Evolutionary conservation across 2,113 vertebrate genomes (phyloP).

Genomic region (Oryzias celebensis): DNA sequence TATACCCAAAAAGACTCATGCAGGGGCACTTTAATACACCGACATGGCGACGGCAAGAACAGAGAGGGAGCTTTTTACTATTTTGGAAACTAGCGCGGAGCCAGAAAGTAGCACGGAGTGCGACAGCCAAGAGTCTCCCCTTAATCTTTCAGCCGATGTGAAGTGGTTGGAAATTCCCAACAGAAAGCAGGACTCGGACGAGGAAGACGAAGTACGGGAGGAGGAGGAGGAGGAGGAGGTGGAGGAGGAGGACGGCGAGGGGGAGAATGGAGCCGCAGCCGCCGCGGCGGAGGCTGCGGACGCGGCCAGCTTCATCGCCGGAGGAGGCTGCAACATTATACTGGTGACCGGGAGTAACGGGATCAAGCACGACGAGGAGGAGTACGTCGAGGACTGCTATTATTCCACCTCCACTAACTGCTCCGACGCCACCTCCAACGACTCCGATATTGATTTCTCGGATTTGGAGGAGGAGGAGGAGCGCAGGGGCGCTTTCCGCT

Average conservation of each 20-base stretch:
- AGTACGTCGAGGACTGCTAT: constrained; percentile 77
- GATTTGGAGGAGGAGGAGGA: constrained; percentile 83
- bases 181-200: constrained; percentile 79
- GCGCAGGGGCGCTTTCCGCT: constrained; percentile 76
- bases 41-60: constrained; percentile 86
- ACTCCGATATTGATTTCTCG: constrained; percentile 84
- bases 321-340: constrained; percentile 82
- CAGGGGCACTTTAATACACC: constrained; percentile 83
- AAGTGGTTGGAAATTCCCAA: constrained; percentile 84
- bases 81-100: constrained; percentile 85
- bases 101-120: constrained; percentile 76
- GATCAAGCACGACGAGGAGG: constrained; percentile 80
- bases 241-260: constrained; percentile 46
- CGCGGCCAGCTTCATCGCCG: constrained; percentile 71
- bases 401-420: constrained; percentile 79
- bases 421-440: constrained; percentile 78
- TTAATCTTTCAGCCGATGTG: constrained; percentile 81
- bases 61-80: constrained; percentile 84
- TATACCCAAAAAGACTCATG: constrained; percentile 79
- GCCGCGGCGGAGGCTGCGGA: constrained; percentile 67
- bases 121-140: constrained; percentile 75
- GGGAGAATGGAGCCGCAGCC: constrained; percentile 66
- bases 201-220: constrained; percentile 71
- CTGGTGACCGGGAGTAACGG: constrained; percentile 80
- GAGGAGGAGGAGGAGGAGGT: constrained; percentile 61